A percentile compares a stretch with the other conserved stretches of the same genome.
Evolutionary conservation across 1,140 invertebrate genomes (phyloP).

Genomic region (Coelopa frigida): DNA sequence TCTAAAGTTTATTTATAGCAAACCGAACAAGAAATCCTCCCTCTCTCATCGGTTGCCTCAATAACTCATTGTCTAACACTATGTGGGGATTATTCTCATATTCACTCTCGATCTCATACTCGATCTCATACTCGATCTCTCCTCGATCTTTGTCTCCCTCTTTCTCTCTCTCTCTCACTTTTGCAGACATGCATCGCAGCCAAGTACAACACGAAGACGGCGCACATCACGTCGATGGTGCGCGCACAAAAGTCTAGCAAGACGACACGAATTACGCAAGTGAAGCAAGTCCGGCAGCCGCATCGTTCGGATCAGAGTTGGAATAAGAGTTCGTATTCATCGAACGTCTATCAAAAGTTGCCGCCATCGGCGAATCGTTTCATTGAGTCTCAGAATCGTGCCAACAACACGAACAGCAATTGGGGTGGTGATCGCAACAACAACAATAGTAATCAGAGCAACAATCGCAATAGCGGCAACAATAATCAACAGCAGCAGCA

Average conservation of each 20-base stretch:
- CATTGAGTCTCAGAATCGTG: too few relatives aligned
- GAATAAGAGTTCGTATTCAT: constrained; percentile 13
- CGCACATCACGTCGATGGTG: constrained; percentile 33
- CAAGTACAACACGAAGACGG: constrained; percentile 24
- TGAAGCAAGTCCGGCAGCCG: constrained; percentile 13
- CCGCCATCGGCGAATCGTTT: constrained; percentile 6
- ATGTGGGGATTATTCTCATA: too few relatives aligned
- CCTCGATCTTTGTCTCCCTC: not conserved
- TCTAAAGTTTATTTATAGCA: too few relatives aligned
- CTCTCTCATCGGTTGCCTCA: too few relatives aligned
- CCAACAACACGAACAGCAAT: not conserved
- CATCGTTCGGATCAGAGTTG: constrained; percentile 11
- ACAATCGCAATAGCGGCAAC: constrained; percentile 6
- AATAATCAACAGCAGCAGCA: constrained; percentile 8
- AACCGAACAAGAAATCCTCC: too few relatives aligned
- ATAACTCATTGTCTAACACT: too few relatives aligned
- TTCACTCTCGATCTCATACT: too few relatives aligned
- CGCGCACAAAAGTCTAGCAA: constrained; percentile 18
- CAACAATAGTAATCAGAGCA: constrained; percentile 8
- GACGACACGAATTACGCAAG: not conserved
- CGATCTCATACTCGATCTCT: too few relatives aligned
- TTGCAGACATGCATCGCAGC: constrained; percentile 24
- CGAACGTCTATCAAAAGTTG: constrained; percentile 12
- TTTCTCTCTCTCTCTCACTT: not conserved
- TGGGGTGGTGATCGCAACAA: constrained; percentile 14